A percentile compares a stretch with the other conserved stretches of the same genome.
Evolutionary conservation across 2,797 vertebrate genomes (phyloP).

Genomic region (Cyprinodon diabolis): DNA sequence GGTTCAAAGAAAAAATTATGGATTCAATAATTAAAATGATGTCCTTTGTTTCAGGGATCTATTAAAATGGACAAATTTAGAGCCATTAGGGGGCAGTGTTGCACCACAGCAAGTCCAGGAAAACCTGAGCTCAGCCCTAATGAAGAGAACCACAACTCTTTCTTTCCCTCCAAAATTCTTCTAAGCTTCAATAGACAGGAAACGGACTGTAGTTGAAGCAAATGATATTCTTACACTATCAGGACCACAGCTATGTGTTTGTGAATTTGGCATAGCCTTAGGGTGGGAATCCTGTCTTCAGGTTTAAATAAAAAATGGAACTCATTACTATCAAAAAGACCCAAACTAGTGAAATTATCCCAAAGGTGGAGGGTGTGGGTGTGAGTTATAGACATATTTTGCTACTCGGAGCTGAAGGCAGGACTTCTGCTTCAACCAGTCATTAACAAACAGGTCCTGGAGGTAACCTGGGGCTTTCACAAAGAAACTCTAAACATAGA

Average conservation of each 20-base stretch:
- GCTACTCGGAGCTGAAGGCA: conserved; percentile 31
- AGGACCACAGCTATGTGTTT: conserved; percentile 25
- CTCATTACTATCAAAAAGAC: conserved; percentile 43
- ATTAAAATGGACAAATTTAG: not conserved
- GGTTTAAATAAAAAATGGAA: conserved; percentile 60
- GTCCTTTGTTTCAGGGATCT: not conserved
- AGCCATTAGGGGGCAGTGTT: conserved; percentile 72
- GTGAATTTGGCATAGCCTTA: conserved; percentile 20
- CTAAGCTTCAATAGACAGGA: conserved; percentile 48
- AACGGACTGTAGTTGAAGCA: conserved; percentile 37
- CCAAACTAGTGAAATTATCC: conserved; percentile 34
- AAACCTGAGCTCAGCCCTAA: not conserved
- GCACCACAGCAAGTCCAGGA: conserved; percentile 22
- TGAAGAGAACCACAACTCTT: conserved; percentile 8
- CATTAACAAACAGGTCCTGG: conserved; percentile 47
- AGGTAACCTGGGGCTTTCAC: conserved; percentile 30
- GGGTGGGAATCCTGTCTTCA: not conserved
- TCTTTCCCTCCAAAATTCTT: conserved; percentile 57
- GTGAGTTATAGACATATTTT: not conserved
- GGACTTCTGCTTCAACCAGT: conserved; percentile 28
- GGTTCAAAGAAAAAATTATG: not conserved
- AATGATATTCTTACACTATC: conserved; percentile 57
- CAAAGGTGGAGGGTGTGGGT: conserved; percentile 5
- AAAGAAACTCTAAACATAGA: conserved; percentile 26
- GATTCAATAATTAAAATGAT: not conserved